These are phyloP conservation scores for Chromoteleia sp. DNA, from an alignment of 2,888 invertebrate species.

Conservation along the genomic window DNA sequence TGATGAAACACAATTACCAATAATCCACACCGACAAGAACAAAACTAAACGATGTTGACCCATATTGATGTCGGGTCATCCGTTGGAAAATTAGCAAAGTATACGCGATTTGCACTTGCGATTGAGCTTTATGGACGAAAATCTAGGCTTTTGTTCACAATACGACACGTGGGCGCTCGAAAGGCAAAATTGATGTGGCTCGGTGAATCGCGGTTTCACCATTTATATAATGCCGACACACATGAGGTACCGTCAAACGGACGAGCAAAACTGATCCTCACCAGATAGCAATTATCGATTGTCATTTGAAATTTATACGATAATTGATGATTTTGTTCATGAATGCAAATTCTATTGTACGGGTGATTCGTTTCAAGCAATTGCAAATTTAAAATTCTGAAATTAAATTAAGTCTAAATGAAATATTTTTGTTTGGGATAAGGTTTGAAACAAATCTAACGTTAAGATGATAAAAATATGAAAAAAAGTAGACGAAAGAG, in stretches of 20 bases:
- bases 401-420: too few relatives aligned
- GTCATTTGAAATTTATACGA: conserved; percentile 8
- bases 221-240: conserved; percentile 69
- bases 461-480: too few relatives aligned
- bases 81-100: conserved; percentile 11
- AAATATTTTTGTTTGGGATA: too few relatives aligned
- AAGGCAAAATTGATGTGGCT: conserved; percentile 59
- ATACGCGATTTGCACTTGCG: conserved; percentile 8
- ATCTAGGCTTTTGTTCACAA: neutral
- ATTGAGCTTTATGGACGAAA: conserved; percentile 1
- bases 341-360: too few relatives aligned
- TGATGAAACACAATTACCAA: conserved; percentile 42
- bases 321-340: conserved; percentile 7
- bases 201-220: conserved; percentile 60
- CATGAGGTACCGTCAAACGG: conserved; percentile 67
- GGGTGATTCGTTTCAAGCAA: too few relatives aligned
- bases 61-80: conserved; percentile 47
- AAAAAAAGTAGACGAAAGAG: too few relatives aligned
- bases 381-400: too few relatives aligned
- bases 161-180: conserved; percentile 6
- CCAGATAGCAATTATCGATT: conserved; percentile 18
- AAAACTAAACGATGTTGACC: conserved; percentile 33
- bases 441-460: too few relatives aligned
- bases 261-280: conserved; percentile 47
- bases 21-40: conserved; percentile 45